phyloP scores from a whole-genome alignment of 2,113 vertebrate species.

The Geococcyx californianus region DNA sequence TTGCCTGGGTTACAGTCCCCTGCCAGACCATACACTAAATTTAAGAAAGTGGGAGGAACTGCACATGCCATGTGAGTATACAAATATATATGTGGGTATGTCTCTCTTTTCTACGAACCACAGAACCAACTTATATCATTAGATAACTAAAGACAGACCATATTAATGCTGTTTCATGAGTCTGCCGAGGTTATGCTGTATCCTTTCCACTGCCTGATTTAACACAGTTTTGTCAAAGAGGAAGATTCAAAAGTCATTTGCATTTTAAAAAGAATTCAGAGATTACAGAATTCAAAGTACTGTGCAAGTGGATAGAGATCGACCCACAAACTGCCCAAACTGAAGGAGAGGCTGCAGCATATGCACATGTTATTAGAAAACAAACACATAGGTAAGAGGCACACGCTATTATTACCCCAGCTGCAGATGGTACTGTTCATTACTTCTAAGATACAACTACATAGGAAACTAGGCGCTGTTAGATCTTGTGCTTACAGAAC shows the following conservation, averaged over 20 bases:
- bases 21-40: not conserved
- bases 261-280: not conserved
- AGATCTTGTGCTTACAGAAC: not conserved
- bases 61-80: accelerated
- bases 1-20: not conserved
- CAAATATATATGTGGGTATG: not conserved
- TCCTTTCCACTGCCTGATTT: not conserved
- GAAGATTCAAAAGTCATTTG: not conserved
- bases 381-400: not conserved
- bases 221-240: not conserved
- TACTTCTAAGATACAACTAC: not conserved
- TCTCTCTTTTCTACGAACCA: not conserved
- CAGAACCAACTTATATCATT: not conserved
- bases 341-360: not conserved
- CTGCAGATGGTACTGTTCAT: not conserved
- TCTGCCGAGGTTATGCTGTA: not conserved
- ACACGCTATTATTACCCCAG: not conserved
- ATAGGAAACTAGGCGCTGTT: not conserved
- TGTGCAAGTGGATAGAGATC: not conserved
- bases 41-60: not conserved
- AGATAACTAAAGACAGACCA: not conserved
- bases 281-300: not conserved
- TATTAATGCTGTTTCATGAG: not conserved
- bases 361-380: not conserved
- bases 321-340: not conserved